A percentile compares a stretch with the other conserved stretches of the same genome.
These are phyloP conservation scores for Drosophila repletoides DNA, from an alignment of 1,140 invertebrate species.

Conservation along the genomic window DNA sequence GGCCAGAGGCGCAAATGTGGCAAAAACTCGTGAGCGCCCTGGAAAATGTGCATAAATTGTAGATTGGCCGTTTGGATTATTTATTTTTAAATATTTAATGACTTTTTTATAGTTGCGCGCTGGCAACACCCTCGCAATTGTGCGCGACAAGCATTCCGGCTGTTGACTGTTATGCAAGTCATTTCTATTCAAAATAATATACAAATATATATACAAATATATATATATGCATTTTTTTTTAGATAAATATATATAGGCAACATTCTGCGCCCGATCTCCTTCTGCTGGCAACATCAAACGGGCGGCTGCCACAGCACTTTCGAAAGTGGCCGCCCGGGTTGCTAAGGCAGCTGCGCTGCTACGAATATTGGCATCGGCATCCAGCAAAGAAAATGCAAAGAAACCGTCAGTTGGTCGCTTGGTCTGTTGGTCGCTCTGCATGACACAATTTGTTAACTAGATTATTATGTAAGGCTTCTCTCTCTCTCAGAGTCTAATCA, in stretches of 20 bases:
- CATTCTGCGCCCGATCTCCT: constrained; percentile 28
- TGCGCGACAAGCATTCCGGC: constrained; percentile 17
- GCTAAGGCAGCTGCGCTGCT: constrained; percentile 48
- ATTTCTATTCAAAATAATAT: constrained; percentile 54
- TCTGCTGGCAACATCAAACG: constrained; percentile 17
- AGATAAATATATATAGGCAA: constrained; percentile 11
- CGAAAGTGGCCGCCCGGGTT: constrained; percentile 60
- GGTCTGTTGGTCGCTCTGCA: constrained; percentile 56
- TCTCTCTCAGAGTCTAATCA: constrained; percentile 51
- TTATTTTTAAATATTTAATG: constrained; percentile 75
- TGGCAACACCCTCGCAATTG: constrained; percentile 68
- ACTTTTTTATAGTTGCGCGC: constrained; percentile 54
- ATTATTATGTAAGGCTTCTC: constrained; percentile 69
- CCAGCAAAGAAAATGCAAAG: neutral
- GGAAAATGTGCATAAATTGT: constrained; percentile 48
- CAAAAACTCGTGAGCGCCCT: constrained; percentile 65
- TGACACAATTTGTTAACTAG: constrained; percentile 79
- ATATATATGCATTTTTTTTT: constrained; percentile 19
- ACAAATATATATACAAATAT: constrained; percentile 5
- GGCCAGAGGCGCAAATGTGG: constrained; percentile 42
- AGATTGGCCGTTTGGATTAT: constrained; percentile 63
- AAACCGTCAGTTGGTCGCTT: constrained; percentile 35
- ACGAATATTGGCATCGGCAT: constrained; percentile 6
- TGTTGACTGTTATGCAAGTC: constrained; percentile 49
- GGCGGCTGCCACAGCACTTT: constrained; percentile 46